Evolutionary conservation across 2,113 vertebrate genomes (phyloP).

Genomic region (Orcinus orca): DNA sequence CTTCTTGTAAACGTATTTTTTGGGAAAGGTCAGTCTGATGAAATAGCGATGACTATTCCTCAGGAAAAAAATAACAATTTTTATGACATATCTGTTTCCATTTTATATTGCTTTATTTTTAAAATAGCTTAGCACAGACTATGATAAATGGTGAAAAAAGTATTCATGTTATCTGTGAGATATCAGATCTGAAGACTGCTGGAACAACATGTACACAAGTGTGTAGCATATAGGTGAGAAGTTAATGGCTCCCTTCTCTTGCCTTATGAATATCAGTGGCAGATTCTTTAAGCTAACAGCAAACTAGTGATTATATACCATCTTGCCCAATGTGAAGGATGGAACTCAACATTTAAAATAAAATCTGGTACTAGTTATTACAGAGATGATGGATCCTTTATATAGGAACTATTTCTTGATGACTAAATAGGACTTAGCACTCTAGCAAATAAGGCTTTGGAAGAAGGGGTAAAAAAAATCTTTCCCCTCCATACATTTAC

Average conservation of each 20-base stretch:
- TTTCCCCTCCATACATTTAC: not conserved
- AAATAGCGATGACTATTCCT: conserved; percentile 18
- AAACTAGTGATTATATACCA: not conserved
- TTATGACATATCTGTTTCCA: not conserved
- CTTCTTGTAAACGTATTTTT: not conserved
- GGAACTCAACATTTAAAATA: conserved; percentile 17
- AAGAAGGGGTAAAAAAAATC: not conserved
- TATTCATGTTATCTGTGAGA: not conserved
- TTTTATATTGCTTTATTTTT: conserved; percentile 20
- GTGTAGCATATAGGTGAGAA: not conserved
- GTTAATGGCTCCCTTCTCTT: not conserved
- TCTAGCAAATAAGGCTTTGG: not conserved
- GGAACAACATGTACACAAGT: not conserved
- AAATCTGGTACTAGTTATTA: not conserved
- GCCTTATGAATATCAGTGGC: not conserved
- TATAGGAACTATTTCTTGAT: not conserved
- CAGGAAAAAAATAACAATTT: not conserved
- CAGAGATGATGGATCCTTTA: not conserved
- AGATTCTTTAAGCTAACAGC: not conserved
- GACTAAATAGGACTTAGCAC: not conserved
- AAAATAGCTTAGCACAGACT: conserved; percentile 12
- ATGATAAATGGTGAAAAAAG: not conserved
- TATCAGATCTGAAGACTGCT: not conserved
- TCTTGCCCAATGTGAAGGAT: not conserved
- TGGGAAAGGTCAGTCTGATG: not conserved